Base-by-base conservation (phyloP, 2,797 vertebrate genomes). In the Dromococcyx pavoninus region DNA sequence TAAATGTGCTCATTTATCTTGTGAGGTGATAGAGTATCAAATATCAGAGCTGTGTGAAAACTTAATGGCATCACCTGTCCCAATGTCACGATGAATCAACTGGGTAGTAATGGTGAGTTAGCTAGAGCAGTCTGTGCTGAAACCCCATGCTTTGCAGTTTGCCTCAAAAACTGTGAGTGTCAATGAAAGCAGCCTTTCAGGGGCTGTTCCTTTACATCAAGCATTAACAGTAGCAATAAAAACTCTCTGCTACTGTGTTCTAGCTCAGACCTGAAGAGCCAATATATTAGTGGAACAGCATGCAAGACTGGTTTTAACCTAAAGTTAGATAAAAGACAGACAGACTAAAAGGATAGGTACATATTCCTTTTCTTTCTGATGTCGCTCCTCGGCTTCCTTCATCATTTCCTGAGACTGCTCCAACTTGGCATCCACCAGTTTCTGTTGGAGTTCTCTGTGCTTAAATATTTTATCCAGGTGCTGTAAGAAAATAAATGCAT, bases 401-500 rank as follows among this genome's bases (percentile, higher is more conserved):
- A 99, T 98, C 97, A 98, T 97, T 81, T 98, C 98, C 88, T 99
- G 98, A 11, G 99, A 98, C 96, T 99, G 98, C 92, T 99, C 98
- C 71, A 99, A 97, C 66, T 99, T 99, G 72, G 99, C 98, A 64
- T 99, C 99, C 10, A 98, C 98, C 96, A 99, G 97, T 93, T 99
- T 98, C 97, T 99, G 98, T 93, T 99, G 99, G 85, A 99, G 98
- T 74, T 99, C 99, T 61, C 98, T 98, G 93, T 99, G 99, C 51
- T 98, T 98, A 97, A 99, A 98, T 96, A 99, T 98, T 97, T 99
- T 99, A 97, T 99, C 99, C 95, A 99, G 96, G 96, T 98, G 98
- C 99, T 99, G 96, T 48, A 96, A 91, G 74, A 94, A 95, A 89
- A 96, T 2, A 86, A 85, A 82, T 53, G 35, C 37, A 30, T 46